These are phyloP conservation scores for Semnopithecus entellus DNA, from an alignment of 2,113 vertebrate species.

Conservation along the genomic window DNA sequence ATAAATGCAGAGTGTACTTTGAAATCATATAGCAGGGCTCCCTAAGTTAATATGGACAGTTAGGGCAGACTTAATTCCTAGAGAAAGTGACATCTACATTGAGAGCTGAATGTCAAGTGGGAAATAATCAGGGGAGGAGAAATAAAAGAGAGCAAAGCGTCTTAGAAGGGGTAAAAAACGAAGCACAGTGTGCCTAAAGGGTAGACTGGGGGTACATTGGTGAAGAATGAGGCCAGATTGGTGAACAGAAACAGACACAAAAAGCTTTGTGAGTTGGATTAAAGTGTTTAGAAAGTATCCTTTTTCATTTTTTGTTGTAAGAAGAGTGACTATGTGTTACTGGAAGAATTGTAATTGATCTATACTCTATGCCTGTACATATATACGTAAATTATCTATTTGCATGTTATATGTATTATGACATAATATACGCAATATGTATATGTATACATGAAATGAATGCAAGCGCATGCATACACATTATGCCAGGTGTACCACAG, in stretches of 20 bases:
- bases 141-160: neutral
- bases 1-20: neutral
- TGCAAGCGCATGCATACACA: neutral
- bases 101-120: neutral
- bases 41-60: neutral
- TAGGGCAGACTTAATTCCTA: too few species aligned
- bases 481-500: too few species aligned
- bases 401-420: too few species aligned
- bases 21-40: too few species aligned
- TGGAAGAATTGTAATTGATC: neutral
- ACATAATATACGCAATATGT: neutral
- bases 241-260: neutral
- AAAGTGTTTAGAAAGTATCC: neutral
- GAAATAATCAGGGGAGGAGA: neutral
- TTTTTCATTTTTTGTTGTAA: neutral
- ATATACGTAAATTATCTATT: neutral
- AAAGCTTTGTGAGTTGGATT: neutral
- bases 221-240: neutral
- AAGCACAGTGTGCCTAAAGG: neutral
- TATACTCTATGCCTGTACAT: neutral
- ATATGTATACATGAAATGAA: neutral
- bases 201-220: too few species aligned
- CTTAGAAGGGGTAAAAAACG: neutral
- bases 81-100: neutral
- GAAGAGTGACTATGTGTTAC: neutral